Evolutionary conservation across 2,888 invertebrate genomes (phyloP).

Genomic region (Alitta virens): DNA sequence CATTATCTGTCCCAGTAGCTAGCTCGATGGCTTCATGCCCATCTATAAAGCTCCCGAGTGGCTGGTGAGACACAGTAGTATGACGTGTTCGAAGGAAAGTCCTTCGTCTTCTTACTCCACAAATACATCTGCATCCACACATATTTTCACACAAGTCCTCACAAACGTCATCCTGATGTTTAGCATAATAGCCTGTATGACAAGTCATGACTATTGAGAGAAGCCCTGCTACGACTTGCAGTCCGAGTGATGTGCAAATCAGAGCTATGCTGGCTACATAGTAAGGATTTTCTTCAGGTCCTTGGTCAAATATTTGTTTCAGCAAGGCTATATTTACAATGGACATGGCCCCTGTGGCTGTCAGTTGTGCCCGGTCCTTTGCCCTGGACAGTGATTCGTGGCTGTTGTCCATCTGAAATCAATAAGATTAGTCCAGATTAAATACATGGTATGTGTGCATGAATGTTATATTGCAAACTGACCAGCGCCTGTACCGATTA

Average conservation of each 20-base stretch:
- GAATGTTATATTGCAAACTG: no score
- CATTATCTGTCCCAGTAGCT: background rate
- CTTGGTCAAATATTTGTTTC: background rate
- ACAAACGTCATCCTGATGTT: background rate
- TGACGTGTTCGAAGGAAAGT: background rate
- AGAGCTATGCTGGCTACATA: background rate
- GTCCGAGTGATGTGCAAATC: background rate
- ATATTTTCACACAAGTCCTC: constrained; percentile 5
- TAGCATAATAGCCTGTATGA: background rate
- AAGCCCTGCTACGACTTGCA: background rate
- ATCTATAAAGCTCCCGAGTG: background rate
- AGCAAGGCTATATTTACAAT: constrained; percentile 1
- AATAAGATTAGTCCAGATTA: background rate
- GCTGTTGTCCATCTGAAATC: constrained; percentile 1
- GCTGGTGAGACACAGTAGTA: background rate
- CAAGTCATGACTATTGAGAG: background rate
- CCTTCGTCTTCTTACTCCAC: background rate
- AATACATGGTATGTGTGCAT: no score
- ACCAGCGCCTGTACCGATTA: no score
- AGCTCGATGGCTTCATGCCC: background rate
- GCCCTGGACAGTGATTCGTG: background rate
- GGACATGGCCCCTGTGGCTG: constrained; percentile 12
- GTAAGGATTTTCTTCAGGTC: background rate
- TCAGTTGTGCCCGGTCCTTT: constrained; percentile 9
- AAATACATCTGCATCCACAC: background rate